phyloP scores from a whole-genome alignment of 2,888 invertebrate genomes.

The Cosmopolites sordidus region DNA sequence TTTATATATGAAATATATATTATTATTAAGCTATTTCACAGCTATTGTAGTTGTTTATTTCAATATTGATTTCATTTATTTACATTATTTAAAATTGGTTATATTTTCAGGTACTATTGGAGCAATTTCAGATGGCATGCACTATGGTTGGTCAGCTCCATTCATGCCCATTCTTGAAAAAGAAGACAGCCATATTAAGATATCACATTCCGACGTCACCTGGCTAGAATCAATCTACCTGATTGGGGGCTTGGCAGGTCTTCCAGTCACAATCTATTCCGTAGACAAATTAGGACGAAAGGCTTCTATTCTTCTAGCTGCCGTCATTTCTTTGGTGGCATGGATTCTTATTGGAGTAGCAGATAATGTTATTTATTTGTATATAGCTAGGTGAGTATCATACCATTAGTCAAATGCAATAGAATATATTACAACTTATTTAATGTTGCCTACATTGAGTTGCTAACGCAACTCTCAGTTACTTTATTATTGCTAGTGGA shows the following conservation, averaged over 20 bases:
- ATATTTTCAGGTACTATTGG: conserved; percentile 46
- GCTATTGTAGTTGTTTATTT: background rate
- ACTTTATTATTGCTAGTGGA: too few relatives aligned
- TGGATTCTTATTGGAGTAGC: conserved; percentile 45
- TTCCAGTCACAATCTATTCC: conserved; percentile 43
- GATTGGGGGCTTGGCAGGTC: conserved; percentile 40
- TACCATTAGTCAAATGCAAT: too few relatives aligned
- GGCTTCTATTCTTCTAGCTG: conserved; percentile 44
- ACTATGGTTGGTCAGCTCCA: conserved; percentile 48
- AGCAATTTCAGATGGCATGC: conserved; percentile 49
- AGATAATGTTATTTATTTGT: conserved; percentile 38
- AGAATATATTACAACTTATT: too few relatives aligned
- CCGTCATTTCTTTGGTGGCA: conserved; percentile 40
- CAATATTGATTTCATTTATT: background rate
- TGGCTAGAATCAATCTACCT: conserved; percentile 41
- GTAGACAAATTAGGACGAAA: conserved; percentile 43
- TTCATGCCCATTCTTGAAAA: conserved; percentile 41
- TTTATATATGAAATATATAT: too few relatives aligned
- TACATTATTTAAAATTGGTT: too few relatives aligned
- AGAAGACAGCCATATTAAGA: conserved; percentile 37
- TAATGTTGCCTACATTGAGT: too few relatives aligned
- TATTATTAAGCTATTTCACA: too few relatives aligned
- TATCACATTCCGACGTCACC: conserved; percentile 32
- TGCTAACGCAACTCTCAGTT: too few relatives aligned
- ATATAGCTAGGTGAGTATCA: conserved; percentile 36